These are phyloP conservation scores for Drosophila affinis DNA, from an alignment of 2,888 invertebrate species.

Conservation along the genomic window DNA sequence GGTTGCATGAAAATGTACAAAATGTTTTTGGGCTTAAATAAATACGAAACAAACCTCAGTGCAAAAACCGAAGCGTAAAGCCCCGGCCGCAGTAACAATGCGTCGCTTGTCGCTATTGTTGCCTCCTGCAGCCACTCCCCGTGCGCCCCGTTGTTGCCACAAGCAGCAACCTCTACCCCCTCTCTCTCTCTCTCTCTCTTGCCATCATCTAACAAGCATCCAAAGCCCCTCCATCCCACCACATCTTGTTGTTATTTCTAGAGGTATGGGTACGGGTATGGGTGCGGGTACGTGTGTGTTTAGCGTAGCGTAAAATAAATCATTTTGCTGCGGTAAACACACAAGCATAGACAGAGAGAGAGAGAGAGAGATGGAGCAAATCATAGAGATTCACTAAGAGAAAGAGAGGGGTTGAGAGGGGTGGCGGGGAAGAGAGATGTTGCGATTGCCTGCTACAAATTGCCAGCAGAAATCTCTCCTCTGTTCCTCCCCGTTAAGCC, in stretches of 20 bases:
- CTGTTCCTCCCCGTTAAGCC: conserved; percentile 22
- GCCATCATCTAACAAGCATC: not conserved
- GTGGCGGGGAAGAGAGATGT: conserved; percentile 33
- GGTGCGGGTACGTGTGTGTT: conserved; percentile 56
- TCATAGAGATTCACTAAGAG: not conserved
- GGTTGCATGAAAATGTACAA: conserved; percentile 52
- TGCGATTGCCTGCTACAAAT: conserved; percentile 65
- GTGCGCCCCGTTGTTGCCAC: no score
- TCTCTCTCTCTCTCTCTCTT: not conserved
- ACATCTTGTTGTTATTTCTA: conserved; percentile 39
- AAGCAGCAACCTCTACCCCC: not conserved
- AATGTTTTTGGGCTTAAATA: conserved; percentile 63
- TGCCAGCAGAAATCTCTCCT: conserved; percentile 46
- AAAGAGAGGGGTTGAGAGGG: not conserved
- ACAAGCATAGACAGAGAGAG: conserved; percentile 19
- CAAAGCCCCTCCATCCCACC: not conserved
- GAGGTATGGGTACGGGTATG: not conserved
- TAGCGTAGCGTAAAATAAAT: conserved; percentile 74
- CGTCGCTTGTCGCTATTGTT: conserved; percentile 64
- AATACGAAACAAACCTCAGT: conserved; percentile 60
- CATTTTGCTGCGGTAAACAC: conserved; percentile 65
- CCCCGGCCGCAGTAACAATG: conserved; percentile 66
- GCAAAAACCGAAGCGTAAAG: conserved; percentile 54
- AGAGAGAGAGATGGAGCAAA: conserved; percentile 8
- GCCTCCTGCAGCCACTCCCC: conserved; percentile 22